A percentile compares a stretch with the other conserved stretches of the same genome.
These are phyloP conservation scores for Sebastes fasciatus DNA, from an alignment of 2,113 vertebrate genomes.

Conservation along the genomic window DNA sequence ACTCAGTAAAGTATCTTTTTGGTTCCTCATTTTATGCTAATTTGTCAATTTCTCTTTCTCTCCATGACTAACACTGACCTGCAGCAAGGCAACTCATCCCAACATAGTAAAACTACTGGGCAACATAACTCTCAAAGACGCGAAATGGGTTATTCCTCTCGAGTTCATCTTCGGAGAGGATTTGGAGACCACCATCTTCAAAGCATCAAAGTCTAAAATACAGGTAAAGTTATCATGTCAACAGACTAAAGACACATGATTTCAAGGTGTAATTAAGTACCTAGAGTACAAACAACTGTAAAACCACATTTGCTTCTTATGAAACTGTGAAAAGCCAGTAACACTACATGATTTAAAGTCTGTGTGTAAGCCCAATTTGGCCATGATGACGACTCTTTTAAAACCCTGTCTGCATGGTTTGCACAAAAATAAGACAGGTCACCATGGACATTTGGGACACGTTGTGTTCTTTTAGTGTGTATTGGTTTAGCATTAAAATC, in stretches of 20 bases:
- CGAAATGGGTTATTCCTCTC: constrained; percentile 82
- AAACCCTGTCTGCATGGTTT: background rate
- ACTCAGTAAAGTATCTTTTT: background rate
- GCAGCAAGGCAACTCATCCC: constrained; percentile 74
- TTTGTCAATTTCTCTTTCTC: constrained; percentile 6
- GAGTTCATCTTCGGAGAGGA: constrained; percentile 85
- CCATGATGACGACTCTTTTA: background rate
- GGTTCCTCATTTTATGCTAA: background rate
- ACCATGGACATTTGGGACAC: background rate
- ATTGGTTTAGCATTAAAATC: background rate
- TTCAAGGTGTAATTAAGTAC: background rate
- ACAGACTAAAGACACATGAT: background rate
- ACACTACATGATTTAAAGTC: background rate
- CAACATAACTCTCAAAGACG: constrained; percentile 68
- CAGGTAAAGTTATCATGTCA: constrained; percentile 56
- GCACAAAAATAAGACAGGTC: background rate
- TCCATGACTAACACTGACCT: background rate
- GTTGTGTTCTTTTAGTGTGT: background rate
- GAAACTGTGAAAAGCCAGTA: background rate
- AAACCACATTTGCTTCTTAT: background rate
- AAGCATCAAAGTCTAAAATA: constrained; percentile 78
- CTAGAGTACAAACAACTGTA: background rate
- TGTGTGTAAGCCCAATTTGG: background rate
- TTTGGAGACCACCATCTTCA: constrained; percentile 83
- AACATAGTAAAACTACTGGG: constrained; percentile 84